Evolutionary conservation across 2,888 invertebrate genomes (phyloP).

Genomic region (Synanthedon andrenaeformis): DNA sequence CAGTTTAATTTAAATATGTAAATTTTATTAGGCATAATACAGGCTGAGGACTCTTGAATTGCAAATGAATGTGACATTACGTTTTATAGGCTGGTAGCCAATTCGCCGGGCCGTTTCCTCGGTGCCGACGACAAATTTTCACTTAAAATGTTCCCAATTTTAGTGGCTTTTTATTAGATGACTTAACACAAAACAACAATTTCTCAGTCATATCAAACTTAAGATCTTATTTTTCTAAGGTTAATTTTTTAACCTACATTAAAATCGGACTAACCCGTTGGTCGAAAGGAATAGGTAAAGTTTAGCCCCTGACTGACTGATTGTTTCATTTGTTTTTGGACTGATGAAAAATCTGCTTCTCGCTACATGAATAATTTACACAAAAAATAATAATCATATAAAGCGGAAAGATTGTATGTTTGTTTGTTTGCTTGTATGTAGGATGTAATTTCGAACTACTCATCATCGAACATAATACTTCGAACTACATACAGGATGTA

Average conservation of each 20-base stretch:
- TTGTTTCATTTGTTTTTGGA: too few species aligned
- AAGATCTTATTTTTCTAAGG: neutral
- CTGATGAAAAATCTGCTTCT: too few species aligned
- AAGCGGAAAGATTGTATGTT: too few species aligned
- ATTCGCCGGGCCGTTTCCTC: constrained; percentile 60
- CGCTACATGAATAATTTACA: too few species aligned
- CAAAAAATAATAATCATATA: too few species aligned
- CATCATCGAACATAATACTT: too few species aligned
- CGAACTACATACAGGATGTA: too few species aligned
- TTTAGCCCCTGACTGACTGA: too few species aligned
- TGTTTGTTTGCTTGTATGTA: too few species aligned
- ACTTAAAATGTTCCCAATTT: constrained; percentile 48
- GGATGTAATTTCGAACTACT: too few species aligned
- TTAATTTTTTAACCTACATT: too few species aligned
- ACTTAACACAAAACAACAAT: constrained; percentile 15
- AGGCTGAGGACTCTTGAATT: constrained; percentile 66
- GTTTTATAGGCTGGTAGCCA: constrained; percentile 68
- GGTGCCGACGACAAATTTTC: constrained; percentile 58
- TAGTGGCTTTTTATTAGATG: constrained; percentile 36
- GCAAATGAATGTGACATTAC: constrained; percentile 69
- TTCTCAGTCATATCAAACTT: neutral
- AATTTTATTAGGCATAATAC: constrained; percentile 71
- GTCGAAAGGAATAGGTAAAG: neutral
- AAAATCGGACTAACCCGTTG: neutral
- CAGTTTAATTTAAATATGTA: constrained; percentile 70